Percentiles rank a stretch among this genome's conserved stretches.
phyloP scores from a whole-genome alignment of 2,113 vertebrate species.

The Oxygymnocypris stewartii region DNA sequence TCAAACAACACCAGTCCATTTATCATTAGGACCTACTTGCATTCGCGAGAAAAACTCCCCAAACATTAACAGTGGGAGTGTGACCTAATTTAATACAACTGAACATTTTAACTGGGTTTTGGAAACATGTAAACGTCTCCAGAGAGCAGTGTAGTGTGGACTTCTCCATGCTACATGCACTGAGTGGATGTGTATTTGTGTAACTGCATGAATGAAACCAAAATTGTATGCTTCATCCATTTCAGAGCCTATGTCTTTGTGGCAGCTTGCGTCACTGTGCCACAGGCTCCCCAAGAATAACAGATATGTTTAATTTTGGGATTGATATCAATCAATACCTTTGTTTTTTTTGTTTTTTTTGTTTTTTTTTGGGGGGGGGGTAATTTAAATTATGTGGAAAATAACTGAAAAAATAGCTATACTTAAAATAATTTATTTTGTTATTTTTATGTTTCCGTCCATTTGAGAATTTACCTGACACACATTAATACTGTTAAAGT shows the following conservation, averaged over 20 bases:
- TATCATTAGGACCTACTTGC: slow-evolving; percentile 3
- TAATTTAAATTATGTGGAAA: not conserved
- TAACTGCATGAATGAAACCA: slow-evolving; percentile 45
- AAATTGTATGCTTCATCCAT: slow-evolving; percentile 39
- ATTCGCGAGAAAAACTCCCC: not conserved
- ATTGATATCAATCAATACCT: slow-evolving; percentile 28
- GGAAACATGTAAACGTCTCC: not conserved
- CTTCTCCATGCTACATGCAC: not conserved
- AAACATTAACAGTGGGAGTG: slow-evolving; percentile 8
- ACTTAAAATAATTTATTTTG: not conserved
- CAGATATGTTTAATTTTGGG: slow-evolving; percentile 32
- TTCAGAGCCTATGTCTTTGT: slow-evolving; percentile 58
- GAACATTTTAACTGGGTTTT: not conserved
- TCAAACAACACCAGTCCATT: slow-evolving; percentile 2
- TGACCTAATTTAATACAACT: slow-evolving; percentile 8
- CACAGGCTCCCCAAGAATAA: slow-evolving; percentile 56
- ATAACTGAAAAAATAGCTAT: not conserved
- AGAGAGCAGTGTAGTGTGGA: not conserved
- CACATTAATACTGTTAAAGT: not conserved
- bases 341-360: no score
- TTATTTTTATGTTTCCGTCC: not conserved
- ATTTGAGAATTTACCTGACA: not conserved
- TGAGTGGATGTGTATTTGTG: slow-evolving; percentile 48
- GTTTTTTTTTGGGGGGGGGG: no score
- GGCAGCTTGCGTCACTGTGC: slow-evolving; percentile 65